A percentile compares a stretch with the other conserved stretches of the same genome.
These are phyloP conservation scores for Nephrotoma flavescens DNA, from an alignment of 2,888 invertebrate species.

Conservation along the genomic window DNA sequence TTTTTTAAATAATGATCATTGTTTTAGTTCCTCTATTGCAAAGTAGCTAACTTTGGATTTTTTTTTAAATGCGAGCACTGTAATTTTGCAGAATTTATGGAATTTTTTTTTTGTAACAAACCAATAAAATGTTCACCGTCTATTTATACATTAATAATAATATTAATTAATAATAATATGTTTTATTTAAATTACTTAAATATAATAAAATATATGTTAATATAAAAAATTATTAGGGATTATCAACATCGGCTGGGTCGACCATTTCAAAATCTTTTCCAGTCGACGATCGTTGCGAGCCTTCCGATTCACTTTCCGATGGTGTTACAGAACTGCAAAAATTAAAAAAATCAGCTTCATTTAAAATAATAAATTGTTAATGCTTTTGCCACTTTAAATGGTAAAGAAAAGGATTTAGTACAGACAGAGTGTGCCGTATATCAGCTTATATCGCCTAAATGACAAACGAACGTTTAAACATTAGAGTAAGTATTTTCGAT, in stretches of 20 bases:
- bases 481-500: no score
- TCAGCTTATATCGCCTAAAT: not conserved
- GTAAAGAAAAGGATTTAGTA: no score
- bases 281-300: constrained; percentile 64
- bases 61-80: not conserved
- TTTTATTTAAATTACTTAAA: not conserved
- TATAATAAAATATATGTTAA: not conserved
- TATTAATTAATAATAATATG: not conserved
- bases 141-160: not conserved
- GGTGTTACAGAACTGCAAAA: constrained; percentile 16
- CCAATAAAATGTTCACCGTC: not conserved
- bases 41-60: not conserved
- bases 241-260: constrained; percentile 50
- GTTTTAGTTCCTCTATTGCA: not conserved
- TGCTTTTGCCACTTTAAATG: not conserved
- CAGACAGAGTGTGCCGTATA: not conserved
- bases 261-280: constrained; percentile 82
- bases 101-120: not conserved
- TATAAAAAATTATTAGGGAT: constrained; percentile 16
- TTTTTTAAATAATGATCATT: not conserved
- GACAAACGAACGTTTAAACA: no score
- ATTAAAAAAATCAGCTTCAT: not conserved
- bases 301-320: constrained; percentile 71
- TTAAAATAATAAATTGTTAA: not conserved
- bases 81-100: not conserved